Base-by-base conservation (phyloP, 2,113 vertebrate species). In the Etia nguti region DNA sequence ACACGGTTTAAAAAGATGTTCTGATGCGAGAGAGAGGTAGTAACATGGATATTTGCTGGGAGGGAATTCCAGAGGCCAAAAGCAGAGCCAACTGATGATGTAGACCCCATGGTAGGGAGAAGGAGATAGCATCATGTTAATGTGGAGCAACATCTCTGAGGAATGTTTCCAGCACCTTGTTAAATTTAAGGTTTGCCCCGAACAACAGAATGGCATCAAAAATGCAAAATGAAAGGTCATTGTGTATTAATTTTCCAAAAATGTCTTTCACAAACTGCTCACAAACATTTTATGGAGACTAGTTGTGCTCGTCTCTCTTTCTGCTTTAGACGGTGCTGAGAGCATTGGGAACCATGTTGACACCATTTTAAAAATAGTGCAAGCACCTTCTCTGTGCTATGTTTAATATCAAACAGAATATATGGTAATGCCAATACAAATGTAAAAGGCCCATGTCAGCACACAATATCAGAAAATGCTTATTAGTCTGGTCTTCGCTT, bases 121-220 rank as follows among this genome's bases (percentile, higher is more conserved):
- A 43, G 38, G 22, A 26, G 36, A 43, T 43, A 1, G 20, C 36
- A 22, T 22, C 62, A 2, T 68, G 36, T 68, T 38, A 68, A 15
- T 5, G 4, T 68, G 62, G 36, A 41, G 1, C 8, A 41, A 68
- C 34, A 41, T 68, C n/a, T 68, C 12, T 24, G 62, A 41, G 62
- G 36, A 68, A 68, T 68, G 62, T 68, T 68, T 68, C 22, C 22
- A 41, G 36, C 36, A 24, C 20, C 36, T 68, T 15, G 36, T 68
- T 68, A 41, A 68, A 68, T 41, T 41, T 68, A 68, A 68, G 62
- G 20, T 68, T 68, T 68, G 36, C 22, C 62, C 4, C 4, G 1
- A 68, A 68, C 36, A 41, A 68, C 26, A 75, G 43, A 75, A 75
- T 50, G 26, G 70, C 43, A n/a, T 77, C 10, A 77, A 29, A 46